A percentile compares a stretch with the other conserved stretches of the same genome.
These are phyloP conservation scores for Blennius ocellaris DNA, from an alignment of 2,113 vertebrate genomes.

Conservation along the genomic window DNA sequence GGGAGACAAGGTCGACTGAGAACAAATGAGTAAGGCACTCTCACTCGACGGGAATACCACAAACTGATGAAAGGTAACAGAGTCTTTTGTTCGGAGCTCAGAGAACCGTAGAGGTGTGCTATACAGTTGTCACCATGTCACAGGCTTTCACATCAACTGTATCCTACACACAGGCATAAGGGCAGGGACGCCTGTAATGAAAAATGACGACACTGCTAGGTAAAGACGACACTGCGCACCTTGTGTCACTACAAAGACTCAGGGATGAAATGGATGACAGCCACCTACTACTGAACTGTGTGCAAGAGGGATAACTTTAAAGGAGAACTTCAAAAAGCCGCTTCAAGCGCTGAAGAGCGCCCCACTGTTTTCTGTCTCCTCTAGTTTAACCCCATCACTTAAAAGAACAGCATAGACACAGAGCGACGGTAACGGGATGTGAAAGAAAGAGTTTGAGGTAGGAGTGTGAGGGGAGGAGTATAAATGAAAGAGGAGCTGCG, in stretches of 20 bases:
- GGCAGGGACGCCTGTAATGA: constrained; percentile 64
- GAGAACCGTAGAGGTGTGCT: constrained; percentile 50
- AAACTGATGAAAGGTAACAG: constrained; percentile 56
- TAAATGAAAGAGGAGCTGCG: constrained; percentile 25
- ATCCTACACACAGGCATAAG: constrained; percentile 32
- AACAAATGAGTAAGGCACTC: constrained; percentile 63
- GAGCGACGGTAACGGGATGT: constrained; percentile 47
- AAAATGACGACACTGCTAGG: constrained; percentile 66
- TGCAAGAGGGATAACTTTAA: constrained; percentile 57
- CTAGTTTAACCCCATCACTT: constrained; percentile 70
- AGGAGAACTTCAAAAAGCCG: constrained; percentile 62
- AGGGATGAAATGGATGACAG: constrained; percentile 71
- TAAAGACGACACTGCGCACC: constrained; percentile 50
- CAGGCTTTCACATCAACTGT: constrained; percentile 51
- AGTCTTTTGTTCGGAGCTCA: constrained; percentile 65
- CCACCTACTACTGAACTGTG: constrained; percentile 56
- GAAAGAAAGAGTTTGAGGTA: constrained; percentile 53
- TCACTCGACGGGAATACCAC: constrained; percentile 39
- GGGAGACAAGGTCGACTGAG: constrained; percentile 57
- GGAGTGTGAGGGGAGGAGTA: constrained; percentile 28
- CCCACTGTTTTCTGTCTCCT: constrained; percentile 64
- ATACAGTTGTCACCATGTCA: constrained; percentile 63
- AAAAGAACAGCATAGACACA: constrained; percentile 57
- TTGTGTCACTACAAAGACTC: constrained; percentile 68
- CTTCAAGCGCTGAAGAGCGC: constrained; percentile 42